phyloP scores from a whole-genome alignment of 2,888 invertebrate genomes.

The Drosophila lacicola region DNA sequence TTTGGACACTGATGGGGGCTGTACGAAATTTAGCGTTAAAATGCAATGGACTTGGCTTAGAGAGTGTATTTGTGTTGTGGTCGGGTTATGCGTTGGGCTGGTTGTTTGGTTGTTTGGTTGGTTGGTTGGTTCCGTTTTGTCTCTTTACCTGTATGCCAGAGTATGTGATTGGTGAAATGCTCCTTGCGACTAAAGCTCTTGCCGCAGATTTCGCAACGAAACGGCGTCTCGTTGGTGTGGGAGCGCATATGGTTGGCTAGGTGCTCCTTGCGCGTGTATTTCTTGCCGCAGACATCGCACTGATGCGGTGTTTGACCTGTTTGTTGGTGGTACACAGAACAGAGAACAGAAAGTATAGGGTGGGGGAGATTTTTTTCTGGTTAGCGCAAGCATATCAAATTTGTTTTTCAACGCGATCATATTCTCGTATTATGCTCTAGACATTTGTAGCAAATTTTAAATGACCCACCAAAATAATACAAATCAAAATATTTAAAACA shows the following conservation, averaged over 20 bases:
- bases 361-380: conserved; percentile 36
- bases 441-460: conserved; percentile 24
- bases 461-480: conserved; percentile 35
- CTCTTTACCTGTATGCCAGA: conserved; percentile 92
- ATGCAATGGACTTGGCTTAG: conserved; percentile 1
- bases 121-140: conserved; percentile 65
- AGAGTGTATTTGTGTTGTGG: conserved; percentile 15
- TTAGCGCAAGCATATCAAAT: conserved; percentile 48
- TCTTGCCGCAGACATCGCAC: conserved; percentile 94
- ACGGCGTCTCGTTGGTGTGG: conserved; percentile 94
- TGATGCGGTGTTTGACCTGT: conserved; percentile 94
- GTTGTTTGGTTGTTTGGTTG: not conserved
- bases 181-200: conserved; percentile 95
- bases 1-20: not conserved
- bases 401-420: conserved; percentile 20
- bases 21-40: not conserved
- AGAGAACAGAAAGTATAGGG: conserved; percentile 59
- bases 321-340: conserved; percentile 61
- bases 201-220: conserved; percentile 94
- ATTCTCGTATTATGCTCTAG: conserved; percentile 16
- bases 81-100: conserved; percentile 12
- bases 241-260: conserved; percentile 95
- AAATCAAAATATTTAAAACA: conserved; percentile 23
- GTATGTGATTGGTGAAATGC: conserved; percentile 95
- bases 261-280: conserved; percentile 95